Evolutionary conservation across 30 jellyfish, hydroid and myxozoan genomes (phyloP), one percentile per base, ranked within the genome.

Genomic region (Catostylus mosaicus): DNA sequence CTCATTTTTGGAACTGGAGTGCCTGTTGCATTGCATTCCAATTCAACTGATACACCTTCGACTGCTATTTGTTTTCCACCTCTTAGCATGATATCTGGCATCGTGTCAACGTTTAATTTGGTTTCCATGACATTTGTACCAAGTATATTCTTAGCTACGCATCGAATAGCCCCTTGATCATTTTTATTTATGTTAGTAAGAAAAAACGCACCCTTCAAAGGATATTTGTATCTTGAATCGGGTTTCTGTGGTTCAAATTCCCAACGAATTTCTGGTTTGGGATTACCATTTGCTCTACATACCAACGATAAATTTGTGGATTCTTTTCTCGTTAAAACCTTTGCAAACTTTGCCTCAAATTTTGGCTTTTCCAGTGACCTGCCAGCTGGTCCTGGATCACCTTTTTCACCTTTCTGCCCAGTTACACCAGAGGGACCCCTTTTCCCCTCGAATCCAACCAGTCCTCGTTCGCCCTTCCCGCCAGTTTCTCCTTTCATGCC

Each of bases 261-360:
- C 88, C 88, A 76, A 23, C 27, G 33, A 14, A 57, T 76, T 35
- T 33, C 20, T 35, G 88, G 70, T 18, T 43, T 5, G 0, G 88
- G 88, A 40, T 76, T 34, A 11, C 88, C 88, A 11, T 36, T 50
- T 19, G 88, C 88, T 31, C 37, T 32, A 60, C 88, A 76, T 3
- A 9, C 8, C 63, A 76, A 40, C 22, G 77, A 23, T 0, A 76
- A 59, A 57, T 33, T 57, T 0, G 67, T 76, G 0, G 70, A 6
- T 76, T 76, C 88, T 2, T 22, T 18, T 76, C 23, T 24, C 10
- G 14, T 14, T 52, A 59, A 2, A 3, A 14, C 47, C 1, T 6
- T 26, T 20, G 31, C 67, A 36, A 34, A 76, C 43, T 24, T 34
- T 18, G 78, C 11, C 9, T 7, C 29, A 19, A 76, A 31, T 10